These are phyloP conservation scores for Tachysurus vachellii DNA, from an alignment of 2,113 vertebrate species.

Conservation along the genomic window DNA sequence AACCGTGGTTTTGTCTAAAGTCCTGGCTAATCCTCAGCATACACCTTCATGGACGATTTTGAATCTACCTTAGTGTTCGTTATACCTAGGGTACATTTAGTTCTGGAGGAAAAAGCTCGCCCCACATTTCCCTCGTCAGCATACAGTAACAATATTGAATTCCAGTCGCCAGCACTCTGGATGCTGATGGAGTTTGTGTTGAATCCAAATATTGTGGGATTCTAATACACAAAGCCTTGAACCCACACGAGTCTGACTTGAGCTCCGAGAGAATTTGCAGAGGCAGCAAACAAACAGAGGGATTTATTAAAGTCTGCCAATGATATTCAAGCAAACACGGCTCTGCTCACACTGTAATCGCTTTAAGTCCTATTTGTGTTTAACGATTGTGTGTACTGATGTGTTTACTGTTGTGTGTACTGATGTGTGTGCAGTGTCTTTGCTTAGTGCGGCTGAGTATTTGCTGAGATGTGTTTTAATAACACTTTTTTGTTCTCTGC, in stretches of 20 bases:
- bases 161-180: background rate
- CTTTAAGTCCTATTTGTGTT: background rate
- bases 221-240: background rate
- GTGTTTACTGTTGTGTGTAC: background rate
- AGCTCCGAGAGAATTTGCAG: background rate
- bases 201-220: background rate
- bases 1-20: background rate
- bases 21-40: background rate
- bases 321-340: background rate
- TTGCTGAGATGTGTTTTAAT: background rate
- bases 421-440: background rate
- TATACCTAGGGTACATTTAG: background rate
- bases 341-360: background rate
- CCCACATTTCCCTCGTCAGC: background rate
- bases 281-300: conserved; percentile 3
- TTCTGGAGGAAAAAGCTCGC: background rate
- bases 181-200: conserved; percentile 5
- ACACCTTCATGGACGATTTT: background rate
- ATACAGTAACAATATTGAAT: background rate
- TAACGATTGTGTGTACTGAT: background rate
- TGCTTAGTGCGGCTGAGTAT: background rate
- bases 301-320: conserved; percentile 12
- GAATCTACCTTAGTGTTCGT: background rate
- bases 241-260: background rate
- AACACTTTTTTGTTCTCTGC: conserved; percentile 47